phyloP scores from a whole-genome alignment of 2,113 vertebrate species.

The Apteryx mantelli region DNA sequence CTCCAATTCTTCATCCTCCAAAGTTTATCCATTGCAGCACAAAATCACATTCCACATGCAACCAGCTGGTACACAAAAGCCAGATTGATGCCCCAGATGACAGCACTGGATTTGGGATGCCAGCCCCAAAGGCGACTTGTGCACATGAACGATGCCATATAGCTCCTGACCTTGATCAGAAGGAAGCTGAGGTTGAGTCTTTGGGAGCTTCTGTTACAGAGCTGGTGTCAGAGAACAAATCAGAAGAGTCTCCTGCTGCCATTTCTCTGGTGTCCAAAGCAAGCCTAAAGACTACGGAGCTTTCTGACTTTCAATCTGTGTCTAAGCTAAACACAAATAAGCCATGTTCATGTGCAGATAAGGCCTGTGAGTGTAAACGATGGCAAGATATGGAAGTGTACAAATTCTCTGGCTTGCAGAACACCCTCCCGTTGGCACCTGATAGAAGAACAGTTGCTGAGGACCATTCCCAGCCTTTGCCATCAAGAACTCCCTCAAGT shows the following conservation, averaged over 20 bases:
- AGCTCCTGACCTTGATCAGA: slow-evolving; percentile 65
- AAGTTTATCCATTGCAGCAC: slow-evolving; percentile 94
- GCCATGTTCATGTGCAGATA: slow-evolving; percentile 65
- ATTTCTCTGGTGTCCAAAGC: slow-evolving; percentile 38
- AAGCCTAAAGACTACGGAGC: slow-evolving; percentile 63
- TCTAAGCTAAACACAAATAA: slow-evolving; percentile 77
- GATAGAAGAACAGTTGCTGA: slow-evolving; percentile 79
- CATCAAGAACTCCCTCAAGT: slow-evolving; percentile 86
- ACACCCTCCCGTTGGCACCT: slow-evolving; percentile 79
- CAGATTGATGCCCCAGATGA: slow-evolving; percentile 74
- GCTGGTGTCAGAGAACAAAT: background rate
- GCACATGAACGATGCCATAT: slow-evolving; percentile 54
- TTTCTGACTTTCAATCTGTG: slow-evolving; percentile 87
- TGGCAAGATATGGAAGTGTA: slow-evolving; percentile 94
- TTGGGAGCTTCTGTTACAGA: slow-evolving; percentile 42
- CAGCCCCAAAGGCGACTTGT: slow-evolving; percentile 74
- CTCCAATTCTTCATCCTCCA: slow-evolving; percentile 93
- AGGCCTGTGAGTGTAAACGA: slow-evolving; percentile 78
- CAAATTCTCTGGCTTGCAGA: slow-evolving; percentile 93
- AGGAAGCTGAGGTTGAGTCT: slow-evolving; percentile 40
- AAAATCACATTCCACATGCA: slow-evolving; percentile 70
- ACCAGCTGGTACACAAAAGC: slow-evolving; percentile 83
- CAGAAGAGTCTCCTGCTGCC: slow-evolving; percentile 47
- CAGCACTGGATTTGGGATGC: slow-evolving; percentile 37
- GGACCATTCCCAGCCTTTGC: slow-evolving; percentile 76